Percentiles rank a stretch among this genome's conserved stretches.
These are phyloP conservation scores for Heliconius eleuchia DNA, from an alignment of 1,140 invertebrate species.

Conservation along the genomic window DNA sequence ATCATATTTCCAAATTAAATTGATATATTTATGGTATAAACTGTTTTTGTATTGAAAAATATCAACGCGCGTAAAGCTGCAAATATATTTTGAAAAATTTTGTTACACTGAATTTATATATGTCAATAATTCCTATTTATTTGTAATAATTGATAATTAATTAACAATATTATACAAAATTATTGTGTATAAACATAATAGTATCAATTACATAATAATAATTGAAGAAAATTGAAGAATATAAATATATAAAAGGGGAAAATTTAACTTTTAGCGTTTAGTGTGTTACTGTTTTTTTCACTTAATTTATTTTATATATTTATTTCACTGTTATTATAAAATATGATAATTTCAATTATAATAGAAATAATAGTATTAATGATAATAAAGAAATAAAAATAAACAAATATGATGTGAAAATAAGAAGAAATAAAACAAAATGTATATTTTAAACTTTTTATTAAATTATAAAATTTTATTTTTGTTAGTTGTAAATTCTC, in stretches of 20 bases:
- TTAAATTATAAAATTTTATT: too few relatives aligned
- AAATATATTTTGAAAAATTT: not conserved
- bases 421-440: not conserved
- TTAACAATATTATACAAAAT: not conserved
- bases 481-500: too few relatives aligned
- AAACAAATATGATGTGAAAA: not conserved
- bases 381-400: not conserved
- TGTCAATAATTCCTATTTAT: not conserved
- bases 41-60: not conserved
- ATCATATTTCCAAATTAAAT: not conserved
- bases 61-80: conserved; percentile 13
- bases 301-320: too few relatives aligned
- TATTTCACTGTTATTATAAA: too few relatives aligned
- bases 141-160: not conserved
- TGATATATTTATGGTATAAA: not conserved
- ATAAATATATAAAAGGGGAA: too few relatives aligned
- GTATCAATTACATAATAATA: not conserved
- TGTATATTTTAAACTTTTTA: not conserved
- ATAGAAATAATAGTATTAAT: too few relatives aligned
- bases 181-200: not conserved
- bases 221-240: too few relatives aligned
- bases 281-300: too few relatives aligned
- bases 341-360: too few relatives aligned
- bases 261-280: too few relatives aligned
- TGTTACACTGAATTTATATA: not conserved